Evolutionary conservation across 2,888 invertebrate species (phyloP).

Genomic region (Zaprionus lineosus): DNA sequence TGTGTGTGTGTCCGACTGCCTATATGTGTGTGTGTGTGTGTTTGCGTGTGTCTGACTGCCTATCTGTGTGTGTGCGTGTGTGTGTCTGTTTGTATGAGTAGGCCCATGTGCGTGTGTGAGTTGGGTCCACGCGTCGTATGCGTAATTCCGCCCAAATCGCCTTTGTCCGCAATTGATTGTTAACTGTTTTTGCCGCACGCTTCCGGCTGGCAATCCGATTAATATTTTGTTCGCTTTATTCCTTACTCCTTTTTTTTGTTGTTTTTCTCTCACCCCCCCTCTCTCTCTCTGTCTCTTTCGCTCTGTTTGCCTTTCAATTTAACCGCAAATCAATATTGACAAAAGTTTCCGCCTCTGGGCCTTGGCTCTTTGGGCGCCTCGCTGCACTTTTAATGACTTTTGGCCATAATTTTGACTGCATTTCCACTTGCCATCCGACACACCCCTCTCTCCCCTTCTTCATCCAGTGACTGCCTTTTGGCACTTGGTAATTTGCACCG

Average conservation of each 20-base stretch:
- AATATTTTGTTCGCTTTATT: constrained; percentile 20
- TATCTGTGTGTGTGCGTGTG: no score
- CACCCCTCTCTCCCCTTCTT: not conserved
- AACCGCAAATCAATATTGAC: constrained; percentile 74
- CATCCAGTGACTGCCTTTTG: constrained; percentile 43
- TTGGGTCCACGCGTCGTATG: constrained; percentile 46
- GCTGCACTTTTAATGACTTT: constrained; percentile 70
- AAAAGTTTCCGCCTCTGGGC: constrained; percentile 44
- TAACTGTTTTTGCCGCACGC: constrained; percentile 34
- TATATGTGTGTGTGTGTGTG: no score
- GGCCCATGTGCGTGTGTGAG: no score
- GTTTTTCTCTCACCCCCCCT: constrained; percentile 13
- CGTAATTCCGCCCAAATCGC: constrained; percentile 44
- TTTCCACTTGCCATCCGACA: constrained; percentile 17
- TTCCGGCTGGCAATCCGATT: constrained; percentile 26
- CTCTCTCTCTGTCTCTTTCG: no score
- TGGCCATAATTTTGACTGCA: constrained; percentile 62
- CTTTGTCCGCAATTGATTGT: constrained; percentile 41
- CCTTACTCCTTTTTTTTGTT: constrained; percentile 20
- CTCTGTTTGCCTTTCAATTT: constrained; percentile 45
- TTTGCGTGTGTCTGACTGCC: no score
- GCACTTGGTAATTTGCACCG: constrained; percentile 67
- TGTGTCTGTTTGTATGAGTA: no score
- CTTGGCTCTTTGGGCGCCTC: constrained; percentile 11
- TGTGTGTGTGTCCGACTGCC: no score